Percentiles rank a stretch among this genome's conserved stretches.
These are phyloP conservation scores for Brachyhypopomus gauderio DNA, from an alignment of 2,113 vertebrate species.

Conservation along the genomic window DNA sequence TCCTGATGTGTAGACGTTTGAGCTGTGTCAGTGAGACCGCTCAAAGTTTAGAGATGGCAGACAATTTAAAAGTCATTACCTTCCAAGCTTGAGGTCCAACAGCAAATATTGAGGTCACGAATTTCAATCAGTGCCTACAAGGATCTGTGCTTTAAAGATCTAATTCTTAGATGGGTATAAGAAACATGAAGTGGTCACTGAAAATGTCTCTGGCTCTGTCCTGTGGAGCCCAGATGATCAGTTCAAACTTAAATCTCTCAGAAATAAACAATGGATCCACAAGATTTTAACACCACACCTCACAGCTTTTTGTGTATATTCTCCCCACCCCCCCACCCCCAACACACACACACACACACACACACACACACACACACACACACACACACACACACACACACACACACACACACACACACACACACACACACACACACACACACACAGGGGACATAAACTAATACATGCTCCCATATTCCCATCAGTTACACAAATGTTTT, in stretches of 20 bases:
- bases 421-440: background rate
- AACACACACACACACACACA: too few species aligned
- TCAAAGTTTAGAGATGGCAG: constrained; percentile 29
- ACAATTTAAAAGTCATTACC: constrained; percentile 59
- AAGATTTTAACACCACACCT: background rate
- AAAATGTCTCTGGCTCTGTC: background rate
- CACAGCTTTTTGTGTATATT: background rate
- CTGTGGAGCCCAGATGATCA: background rate
- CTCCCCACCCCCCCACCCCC: background rate
- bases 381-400: too few species aligned
- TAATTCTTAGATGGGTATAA: constrained; percentile 30
- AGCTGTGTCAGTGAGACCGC: constrained; percentile 49
- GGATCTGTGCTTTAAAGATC: constrained; percentile 43
- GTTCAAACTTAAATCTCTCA: constrained; percentile 16
- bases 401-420: background rate
- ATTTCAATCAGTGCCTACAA: constrained; percentile 52
- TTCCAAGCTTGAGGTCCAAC: constrained; percentile 34
- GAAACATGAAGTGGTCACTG: background rate
- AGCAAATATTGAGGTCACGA: constrained; percentile 53
- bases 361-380: too few species aligned
- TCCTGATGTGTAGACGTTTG: constrained; percentile 45
- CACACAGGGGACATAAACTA: background rate
- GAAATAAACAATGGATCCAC: constrained; percentile 15
- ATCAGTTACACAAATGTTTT: constrained; percentile 33
- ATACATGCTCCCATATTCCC: constrained; percentile 19